phyloP scores from a whole-genome alignment of 2,797 vertebrate genomes.

The Leptoclinus maculatus region DNA sequence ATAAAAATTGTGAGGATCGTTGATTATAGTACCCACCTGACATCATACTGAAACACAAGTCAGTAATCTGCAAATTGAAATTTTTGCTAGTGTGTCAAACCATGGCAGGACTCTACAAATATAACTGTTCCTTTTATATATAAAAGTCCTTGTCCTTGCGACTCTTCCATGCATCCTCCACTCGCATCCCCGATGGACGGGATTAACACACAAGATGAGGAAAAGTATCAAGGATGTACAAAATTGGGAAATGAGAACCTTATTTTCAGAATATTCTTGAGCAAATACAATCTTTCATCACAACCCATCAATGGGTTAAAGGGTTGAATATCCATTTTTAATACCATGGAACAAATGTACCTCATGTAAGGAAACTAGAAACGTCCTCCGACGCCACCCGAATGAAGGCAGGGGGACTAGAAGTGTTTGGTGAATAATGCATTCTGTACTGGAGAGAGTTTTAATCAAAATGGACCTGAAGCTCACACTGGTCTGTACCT shows the following conservation, averaged over 20 bases:
- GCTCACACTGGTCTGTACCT: not conserved
- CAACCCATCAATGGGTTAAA: not conserved
- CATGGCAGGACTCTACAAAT: no score
- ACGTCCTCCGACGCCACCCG: not conserved
- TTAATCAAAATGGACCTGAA: not conserved
- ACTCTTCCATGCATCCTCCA: not conserved
- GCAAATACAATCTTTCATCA: not conserved
- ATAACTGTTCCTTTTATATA: no score
- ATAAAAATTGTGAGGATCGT: conserved; percentile 29
- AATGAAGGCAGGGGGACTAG: not conserved
- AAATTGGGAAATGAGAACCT: not conserved
- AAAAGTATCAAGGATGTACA: not conserved
- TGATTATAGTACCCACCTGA: conserved; percentile 37
- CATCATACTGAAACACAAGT: conserved; percentile 38
- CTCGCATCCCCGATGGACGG: not conserved
- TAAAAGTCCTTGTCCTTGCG: no score
- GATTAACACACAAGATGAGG: not conserved
- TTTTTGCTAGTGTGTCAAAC: not conserved
- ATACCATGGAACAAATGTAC: not conserved
- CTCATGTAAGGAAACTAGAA: not conserved
- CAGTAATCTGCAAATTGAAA: conserved; percentile 22
- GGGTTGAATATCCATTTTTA: conserved; percentile 1
- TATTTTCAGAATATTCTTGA: not conserved
- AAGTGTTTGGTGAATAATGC: not conserved
- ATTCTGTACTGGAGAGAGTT: not conserved